Conservation (phyloP, 1,140 invertebrate species). For the Homalodisca vitripennis region DNA sequence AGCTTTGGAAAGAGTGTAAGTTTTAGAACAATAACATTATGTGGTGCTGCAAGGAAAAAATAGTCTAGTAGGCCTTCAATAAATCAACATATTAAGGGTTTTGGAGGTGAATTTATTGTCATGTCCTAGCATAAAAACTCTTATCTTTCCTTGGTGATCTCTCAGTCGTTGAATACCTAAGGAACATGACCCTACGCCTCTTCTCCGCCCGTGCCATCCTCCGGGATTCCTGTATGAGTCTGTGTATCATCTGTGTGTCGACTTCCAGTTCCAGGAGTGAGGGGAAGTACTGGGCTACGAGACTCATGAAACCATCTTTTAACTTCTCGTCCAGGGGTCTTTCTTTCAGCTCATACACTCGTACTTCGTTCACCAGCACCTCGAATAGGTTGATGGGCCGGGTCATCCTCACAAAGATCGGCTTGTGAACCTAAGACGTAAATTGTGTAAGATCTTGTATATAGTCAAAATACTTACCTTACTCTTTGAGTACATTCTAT, state of each 20-base stretch:
- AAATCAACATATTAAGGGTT: too few relatives aligned
- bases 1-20: too few relatives aligned
- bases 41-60: too few relatives aligned
- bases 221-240: background rate
- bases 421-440: background rate
- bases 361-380: background rate
- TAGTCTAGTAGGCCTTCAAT: too few relatives aligned
- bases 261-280: background rate
- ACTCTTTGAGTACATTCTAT: too few relatives aligned
- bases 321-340: background rate
- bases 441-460: too few relatives aligned
- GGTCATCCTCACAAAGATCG: background rate
- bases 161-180: background rate
- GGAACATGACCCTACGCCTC: background rate
- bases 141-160: too few relatives aligned
- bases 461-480: too few relatives aligned
- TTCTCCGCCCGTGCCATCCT: background rate
- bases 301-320: background rate
- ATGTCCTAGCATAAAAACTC: too few relatives aligned
- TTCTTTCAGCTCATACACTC: background rate
- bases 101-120: too few relatives aligned
- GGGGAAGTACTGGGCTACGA: slow-evolving; percentile 2
- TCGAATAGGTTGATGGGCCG: background rate
- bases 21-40: too few relatives aligned
- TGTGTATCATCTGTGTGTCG: slow-evolving; percentile 2